Evolutionary conservation across 2,888 invertebrate genomes (phyloP), one percentile per base, ranked within the genome.

Genomic region (Apotomis turbidana): DNA sequence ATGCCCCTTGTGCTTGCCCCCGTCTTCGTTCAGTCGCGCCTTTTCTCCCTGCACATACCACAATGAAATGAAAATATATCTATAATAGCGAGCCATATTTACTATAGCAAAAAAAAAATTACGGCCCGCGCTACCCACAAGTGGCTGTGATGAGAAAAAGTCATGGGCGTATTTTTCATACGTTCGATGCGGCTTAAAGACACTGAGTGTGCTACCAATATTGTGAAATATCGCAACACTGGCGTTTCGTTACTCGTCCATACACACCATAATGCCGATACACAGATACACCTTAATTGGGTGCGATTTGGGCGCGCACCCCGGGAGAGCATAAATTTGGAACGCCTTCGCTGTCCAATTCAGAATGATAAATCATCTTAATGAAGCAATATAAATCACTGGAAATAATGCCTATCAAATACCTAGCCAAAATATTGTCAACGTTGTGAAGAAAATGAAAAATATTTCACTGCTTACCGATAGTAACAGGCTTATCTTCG

Each of bases 11-110:
- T 27, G 78, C 88, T 87, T 86, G 77, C 85, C 83, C 77, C 82
- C 86, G 1, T 90, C 89, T 9, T 92, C 93, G 67, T 93, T 90
- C 51, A 93, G 79, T 3, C 92, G 86, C 76, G 93, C 84, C 75
- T 93, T 93, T 77, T 93, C 93, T 73, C 89, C 92, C 93, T 93
- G 79, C 38, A 77, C 58, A 78, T 41, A 77, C 70, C 27, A 75
- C 75, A 6, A 61, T 36, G 12, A 38, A 8, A 10, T 13, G 6
- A 15, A 27, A 27, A 27, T 27, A n/a, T n/a, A 51, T 27, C 3
- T 8, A 10, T 6, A 27, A 9, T 3, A 49, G 9, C 49, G 10
- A 44, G 27, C 27, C 27, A 27, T 27, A 27, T 27, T 27, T 27
- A 27, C 27, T 27, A 27, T 27, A 27, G 27, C 27, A 27, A 27